Base-by-base conservation (phyloP, 1,140 invertebrate genomes). In the Drosophila repletoides region DNA sequence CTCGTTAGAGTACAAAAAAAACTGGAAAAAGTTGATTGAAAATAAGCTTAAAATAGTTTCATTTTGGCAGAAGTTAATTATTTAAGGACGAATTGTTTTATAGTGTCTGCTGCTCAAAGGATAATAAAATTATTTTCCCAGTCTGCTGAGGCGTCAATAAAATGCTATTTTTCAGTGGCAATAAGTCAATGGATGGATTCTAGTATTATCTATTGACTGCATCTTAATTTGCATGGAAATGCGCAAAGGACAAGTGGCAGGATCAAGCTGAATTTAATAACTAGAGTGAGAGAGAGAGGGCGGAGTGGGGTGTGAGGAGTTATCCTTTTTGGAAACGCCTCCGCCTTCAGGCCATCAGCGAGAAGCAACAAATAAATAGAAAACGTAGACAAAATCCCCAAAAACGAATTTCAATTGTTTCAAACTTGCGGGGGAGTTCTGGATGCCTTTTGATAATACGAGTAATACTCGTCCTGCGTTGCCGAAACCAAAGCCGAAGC, bases 341-440 rank as follows among this genome's bases (percentile, higher is more conserved):
- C 51, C 26, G 46, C 46, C 28, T 43, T 26, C 24, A 31, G 60
- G 10, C 2, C 26, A 14, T 43, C 45, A 43, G 33, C 12, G 21
- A 41, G 6, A 5, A 52, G 26, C 28, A 53, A 28, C 48, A 52
- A 70, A 60, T 31, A 71, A 58, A 58, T 34, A 41, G 17, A 12
- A 24, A 75, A 55, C 17, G 29, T 29, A 59, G 55, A 24, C 14
- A 48, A 65, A 59, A 59, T 41, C 41, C 49, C 51, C 55, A 61
- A 49, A 67, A 79, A 66, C 59, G 61, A 75, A 66, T 86, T 86
- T 80, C 80, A 84, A 81, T 86, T 86, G 81, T 81, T 75, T 83
- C 66, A 65, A 65, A 61, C 41, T n/a, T 28, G 45, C 48, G 15
- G 17, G 31, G 29, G 41, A 41, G 33, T 33, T 56, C 75, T 88